Evolutionary conservation across 2,888 invertebrate genomes (phyloP).

Genomic region (Ceratothoa steindachneri): DNA sequence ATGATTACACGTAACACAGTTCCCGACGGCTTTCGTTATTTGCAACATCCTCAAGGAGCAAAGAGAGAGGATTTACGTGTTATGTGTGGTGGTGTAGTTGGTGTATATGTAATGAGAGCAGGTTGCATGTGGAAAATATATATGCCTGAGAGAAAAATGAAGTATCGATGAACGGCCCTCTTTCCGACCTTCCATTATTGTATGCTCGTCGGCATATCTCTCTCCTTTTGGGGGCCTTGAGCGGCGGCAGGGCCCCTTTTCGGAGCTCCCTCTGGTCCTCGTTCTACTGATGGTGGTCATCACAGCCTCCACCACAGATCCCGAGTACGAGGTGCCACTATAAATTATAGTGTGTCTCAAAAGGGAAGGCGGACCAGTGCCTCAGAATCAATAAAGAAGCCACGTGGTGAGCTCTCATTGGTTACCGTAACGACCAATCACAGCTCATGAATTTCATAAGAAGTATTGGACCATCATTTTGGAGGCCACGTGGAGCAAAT

Average conservation of each 20-base stretch:
- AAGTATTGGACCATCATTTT: background rate
- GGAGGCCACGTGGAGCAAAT: background rate
- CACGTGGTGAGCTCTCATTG: conserved; percentile 13
- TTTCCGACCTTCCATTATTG: background rate
- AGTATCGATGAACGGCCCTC: background rate
- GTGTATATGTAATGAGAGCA: too few relatives aligned
- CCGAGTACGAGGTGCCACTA: conserved; percentile 13
- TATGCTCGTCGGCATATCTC: background rate
- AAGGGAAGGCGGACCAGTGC: conserved; percentile 11
- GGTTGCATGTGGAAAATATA: too few relatives aligned
- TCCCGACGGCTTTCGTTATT: too few relatives aligned
- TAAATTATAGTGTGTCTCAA: conserved; percentile 11
- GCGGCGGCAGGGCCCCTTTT: background rate
- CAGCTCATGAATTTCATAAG: background rate
- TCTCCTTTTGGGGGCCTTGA: background rate
- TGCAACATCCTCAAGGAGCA: too few relatives aligned
- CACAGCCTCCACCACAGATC: conserved; percentile 2
- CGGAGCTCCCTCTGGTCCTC: background rate
- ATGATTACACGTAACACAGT: too few relatives aligned
- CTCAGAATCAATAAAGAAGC: conserved; percentile 6
- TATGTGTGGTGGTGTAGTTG: too few relatives aligned
- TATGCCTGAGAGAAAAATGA: too few relatives aligned
- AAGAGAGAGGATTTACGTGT: too few relatives aligned
- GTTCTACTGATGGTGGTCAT: conserved; percentile 8
- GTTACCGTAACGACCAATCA: conserved; percentile 11